Percentiles rank a stretch among this genome's conserved stretches.
phyloP scores from a whole-genome alignment of 2,797 vertebrate genomes.

The Phylloscopus collybita region DNA sequence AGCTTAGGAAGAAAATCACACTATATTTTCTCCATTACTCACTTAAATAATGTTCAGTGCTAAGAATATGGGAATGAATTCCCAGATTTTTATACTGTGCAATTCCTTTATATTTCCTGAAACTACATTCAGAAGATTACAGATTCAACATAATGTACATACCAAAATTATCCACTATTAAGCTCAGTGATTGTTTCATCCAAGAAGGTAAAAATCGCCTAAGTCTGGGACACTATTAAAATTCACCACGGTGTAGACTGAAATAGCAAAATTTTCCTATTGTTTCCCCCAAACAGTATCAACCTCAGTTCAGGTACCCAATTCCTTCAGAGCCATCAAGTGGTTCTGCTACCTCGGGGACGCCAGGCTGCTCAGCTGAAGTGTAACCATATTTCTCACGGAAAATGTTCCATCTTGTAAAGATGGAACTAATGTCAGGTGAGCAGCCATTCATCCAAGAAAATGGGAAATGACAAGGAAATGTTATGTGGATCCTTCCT shows the following conservation, averaged over 20 bases:
- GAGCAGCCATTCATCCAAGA: background rate
- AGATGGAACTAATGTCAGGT: background rate
- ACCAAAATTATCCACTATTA: background rate
- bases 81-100: background rate
- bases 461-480: background rate
- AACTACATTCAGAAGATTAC: background rate
- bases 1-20: background rate
- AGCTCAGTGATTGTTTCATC: background rate
- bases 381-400: background rate
- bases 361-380: background rate
- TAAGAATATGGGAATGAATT: background rate
- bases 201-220: fast-evolving
- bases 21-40: background rate
- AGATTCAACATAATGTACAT: background rate
- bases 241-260: background rate
- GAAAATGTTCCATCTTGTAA: no score
- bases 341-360: background rate
- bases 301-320: background rate
- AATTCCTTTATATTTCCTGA: background rate
- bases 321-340: background rate
- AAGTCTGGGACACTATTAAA: background rate
- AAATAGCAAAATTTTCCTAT: background rate
- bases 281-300: fast-evolving
- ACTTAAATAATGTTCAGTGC: background rate
- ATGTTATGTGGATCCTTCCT: fast-evolving